Conservation (phyloP, 2,888 invertebrate genomes). For the Synergus umbraculus region DNA sequence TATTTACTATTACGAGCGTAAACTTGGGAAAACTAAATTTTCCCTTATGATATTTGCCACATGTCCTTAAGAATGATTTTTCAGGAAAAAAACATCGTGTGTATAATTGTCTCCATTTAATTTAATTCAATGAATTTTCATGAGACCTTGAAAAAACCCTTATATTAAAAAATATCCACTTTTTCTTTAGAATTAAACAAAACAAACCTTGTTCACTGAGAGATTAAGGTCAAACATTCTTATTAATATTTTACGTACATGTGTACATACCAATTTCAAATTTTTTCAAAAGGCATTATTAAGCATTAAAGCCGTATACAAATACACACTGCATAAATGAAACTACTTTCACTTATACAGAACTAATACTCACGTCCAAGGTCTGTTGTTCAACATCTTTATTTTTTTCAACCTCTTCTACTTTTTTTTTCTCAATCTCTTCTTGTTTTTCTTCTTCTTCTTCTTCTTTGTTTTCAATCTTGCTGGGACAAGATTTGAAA, state of each 20-base stretch:
- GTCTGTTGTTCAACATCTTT: neutral
- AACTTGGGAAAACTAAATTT: too few relatives aligned
- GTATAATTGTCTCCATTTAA: too few relatives aligned
- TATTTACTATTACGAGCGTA: too few relatives aligned
- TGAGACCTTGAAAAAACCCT: too few relatives aligned
- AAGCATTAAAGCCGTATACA: neutral
- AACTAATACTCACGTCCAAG: neutral
- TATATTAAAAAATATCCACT: too few relatives aligned
- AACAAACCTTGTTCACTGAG: neutral
- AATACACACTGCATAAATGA: neutral
- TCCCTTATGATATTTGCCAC: too few relatives aligned
- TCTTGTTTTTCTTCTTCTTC: slow-evolving; percentile 82
- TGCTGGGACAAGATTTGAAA: neutral
- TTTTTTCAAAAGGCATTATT: neutral
- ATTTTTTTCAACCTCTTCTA: slow-evolving; percentile 65
- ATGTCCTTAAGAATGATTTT: neutral
- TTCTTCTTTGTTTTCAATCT: neutral
- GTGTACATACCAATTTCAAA: neutral
- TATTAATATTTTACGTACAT: neutral
- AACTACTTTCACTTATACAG: neutral
- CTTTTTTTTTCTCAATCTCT: slow-evolving; percentile 86
- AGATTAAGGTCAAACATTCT: neutral
- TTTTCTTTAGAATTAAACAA: too few relatives aligned
- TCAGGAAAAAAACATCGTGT: too few relatives aligned
- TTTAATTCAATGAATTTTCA: too few relatives aligned